phyloP scores from a whole-genome alignment of 2,797 vertebrate species.

The Rhinoraja longicauda region DNA sequence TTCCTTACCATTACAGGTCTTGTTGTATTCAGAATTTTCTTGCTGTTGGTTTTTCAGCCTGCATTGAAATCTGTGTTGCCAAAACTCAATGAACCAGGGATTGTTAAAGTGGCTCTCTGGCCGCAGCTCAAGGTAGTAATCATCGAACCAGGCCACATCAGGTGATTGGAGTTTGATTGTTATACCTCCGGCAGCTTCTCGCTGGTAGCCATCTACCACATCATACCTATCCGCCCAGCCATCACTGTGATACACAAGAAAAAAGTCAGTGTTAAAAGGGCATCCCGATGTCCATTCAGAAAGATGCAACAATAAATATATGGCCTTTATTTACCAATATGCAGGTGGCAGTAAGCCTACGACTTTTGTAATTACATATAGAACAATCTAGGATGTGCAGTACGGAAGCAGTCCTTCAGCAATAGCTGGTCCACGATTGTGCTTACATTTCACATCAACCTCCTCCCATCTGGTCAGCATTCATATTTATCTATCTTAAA shows the following conservation, averaged over 20 bases:
- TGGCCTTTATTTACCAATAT: not conserved
- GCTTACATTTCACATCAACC: not conserved
- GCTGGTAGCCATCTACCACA: slow-evolving; percentile 87
- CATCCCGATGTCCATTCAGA: not conserved
- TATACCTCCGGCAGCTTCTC: slow-evolving; percentile 87
- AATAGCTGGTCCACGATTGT: not conserved
- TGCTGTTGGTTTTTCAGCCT: slow-evolving; percentile 81
- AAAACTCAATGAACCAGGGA: slow-evolving; percentile 97
- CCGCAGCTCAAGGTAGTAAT: slow-evolving; percentile 89
- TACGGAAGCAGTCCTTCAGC: not conserved
- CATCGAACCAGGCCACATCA: slow-evolving; percentile 95
- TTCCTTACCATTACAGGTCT: slow-evolving; percentile 84
- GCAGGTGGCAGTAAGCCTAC: not conserved
- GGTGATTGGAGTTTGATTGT: slow-evolving; percentile 98
- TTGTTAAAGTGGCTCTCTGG: slow-evolving; percentile 88
- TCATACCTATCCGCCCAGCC: slow-evolving; percentile 97
- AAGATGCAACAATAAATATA: not conserved
- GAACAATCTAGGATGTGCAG: not conserved
- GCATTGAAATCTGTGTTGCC: slow-evolving; percentile 96
- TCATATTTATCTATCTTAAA: not conserved
- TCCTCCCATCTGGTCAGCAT: not conserved
- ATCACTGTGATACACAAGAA: slow-evolving; percentile 62
- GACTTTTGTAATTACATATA: not conserved
- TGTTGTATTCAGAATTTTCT: slow-evolving; percentile 85
- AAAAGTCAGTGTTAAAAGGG: slow-evolving; percentile 5